These are phyloP conservation scores for Dexiosoma caninum DNA, from an alignment of 2,888 invertebrate species.

Conservation along the genomic window DNA sequence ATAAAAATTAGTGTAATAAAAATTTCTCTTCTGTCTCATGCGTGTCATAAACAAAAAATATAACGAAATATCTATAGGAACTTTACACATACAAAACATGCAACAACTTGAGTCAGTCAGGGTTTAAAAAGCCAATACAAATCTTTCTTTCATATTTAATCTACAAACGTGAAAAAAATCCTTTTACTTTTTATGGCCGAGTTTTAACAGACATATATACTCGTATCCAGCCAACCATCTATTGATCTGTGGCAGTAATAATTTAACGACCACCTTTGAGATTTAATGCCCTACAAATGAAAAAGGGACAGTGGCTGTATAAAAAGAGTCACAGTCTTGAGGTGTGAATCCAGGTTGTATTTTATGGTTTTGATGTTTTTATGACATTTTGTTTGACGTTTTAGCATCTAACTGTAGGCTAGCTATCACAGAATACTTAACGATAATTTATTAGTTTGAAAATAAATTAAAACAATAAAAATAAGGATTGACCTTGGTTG, in stretches of 20 bases:
- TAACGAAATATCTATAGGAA: slow-evolving; percentile 24
- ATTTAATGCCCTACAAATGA: slow-evolving; percentile 14
- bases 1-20: slow-evolving; percentile 53
- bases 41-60: slow-evolving; percentile 29
- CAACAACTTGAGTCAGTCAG: slow-evolving; percentile 29
- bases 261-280: slow-evolving; percentile 57
- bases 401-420: not conserved
- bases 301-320: slow-evolving; percentile 20
- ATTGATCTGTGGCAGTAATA: slow-evolving; percentile 26
- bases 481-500: not conserved
- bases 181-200: slow-evolving; percentile 49
- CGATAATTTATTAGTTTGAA: slow-evolving; percentile 34
- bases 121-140: not conserved
- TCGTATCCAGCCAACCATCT: slow-evolving; percentile 7
- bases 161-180: slow-evolving; percentile 15
- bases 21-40: slow-evolving; percentile 40
- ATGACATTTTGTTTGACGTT: slow-evolving; percentile 43
- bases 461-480: not conserved
- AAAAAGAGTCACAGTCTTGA: slow-evolving; percentile 26
- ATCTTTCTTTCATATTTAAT: slow-evolving; percentile 16
- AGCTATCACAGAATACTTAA: slow-evolving; percentile 3
- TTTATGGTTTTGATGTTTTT: slow-evolving; percentile 40
- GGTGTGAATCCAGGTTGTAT: slow-evolving; percentile 49
- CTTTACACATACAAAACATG: slow-evolving; percentile 49
- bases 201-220: not conserved